Evolutionary conservation across 2,888 invertebrate species (phyloP).

Genomic region (Petrolisthes cinctipes): DNA sequence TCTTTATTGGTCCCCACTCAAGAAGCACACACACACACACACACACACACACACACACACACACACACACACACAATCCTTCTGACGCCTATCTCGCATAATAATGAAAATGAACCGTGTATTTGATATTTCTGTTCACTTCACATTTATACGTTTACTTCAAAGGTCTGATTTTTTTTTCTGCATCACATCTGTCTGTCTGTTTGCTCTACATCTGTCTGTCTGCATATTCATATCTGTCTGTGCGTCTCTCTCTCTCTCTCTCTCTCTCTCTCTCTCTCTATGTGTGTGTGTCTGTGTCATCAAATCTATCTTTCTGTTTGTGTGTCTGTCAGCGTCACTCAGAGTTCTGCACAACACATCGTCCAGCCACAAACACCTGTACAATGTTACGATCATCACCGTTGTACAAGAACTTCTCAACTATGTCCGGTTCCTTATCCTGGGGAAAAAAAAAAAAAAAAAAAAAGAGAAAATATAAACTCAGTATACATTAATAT

Average conservation of each 20-base stretch:
- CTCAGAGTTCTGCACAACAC: not conserved
- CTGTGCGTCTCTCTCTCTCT: not conserved
- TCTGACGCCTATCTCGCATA: no score
- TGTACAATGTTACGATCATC: constrained; percentile 84
- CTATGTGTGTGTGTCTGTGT: not conserved
- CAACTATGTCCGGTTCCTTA: constrained; percentile 76
- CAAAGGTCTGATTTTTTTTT: no score
- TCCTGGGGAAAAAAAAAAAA: constrained; percentile 66
- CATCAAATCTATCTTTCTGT: not conserved
- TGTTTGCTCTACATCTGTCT: not conserved
- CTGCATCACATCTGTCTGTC: not conserved
- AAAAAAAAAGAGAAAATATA: not conserved
- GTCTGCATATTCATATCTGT: not conserved
- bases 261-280: constrained; percentile 34
- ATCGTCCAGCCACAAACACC: constrained; percentile 81
- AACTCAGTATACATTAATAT: not conserved
- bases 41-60: no score
- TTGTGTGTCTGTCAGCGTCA: not conserved
- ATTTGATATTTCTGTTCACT: no score
- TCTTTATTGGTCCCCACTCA: no score
- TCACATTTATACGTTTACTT: no score
- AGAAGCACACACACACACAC: no score
- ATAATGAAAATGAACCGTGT: no score
- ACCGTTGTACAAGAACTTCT: constrained; percentile 84
- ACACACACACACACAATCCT: no score